Evolutionary conservation across 2,888 invertebrate genomes (phyloP), one percentile per base, ranked within the genome.

Genomic region (Leuctra nigra): DNA sequence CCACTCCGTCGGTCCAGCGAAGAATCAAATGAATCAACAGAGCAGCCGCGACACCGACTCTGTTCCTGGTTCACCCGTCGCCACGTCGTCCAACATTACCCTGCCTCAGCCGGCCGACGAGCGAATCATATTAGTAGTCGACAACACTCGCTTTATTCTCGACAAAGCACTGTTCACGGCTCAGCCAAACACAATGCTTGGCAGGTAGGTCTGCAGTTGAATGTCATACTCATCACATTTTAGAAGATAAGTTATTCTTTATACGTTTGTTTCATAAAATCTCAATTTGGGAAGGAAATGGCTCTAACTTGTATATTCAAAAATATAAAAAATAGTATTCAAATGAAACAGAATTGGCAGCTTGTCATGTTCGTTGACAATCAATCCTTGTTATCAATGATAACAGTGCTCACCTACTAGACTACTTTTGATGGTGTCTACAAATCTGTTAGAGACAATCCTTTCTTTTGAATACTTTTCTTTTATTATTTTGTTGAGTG

Each of bases 181-280:
- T 2, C 92, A 97, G 73, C 96, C 98, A 0, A 96, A 98, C 70
- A 99, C 99, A 0, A 97, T 99, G 97, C 76, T 99, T 29, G 99
- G 98, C n/a, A 73, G 80, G 79, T 78, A 65, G 58, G 66, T 57
- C 11, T 4, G n/a, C n/a, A n/a, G n/a, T n/a, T n/a, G n/a, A n/a
- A n/a, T n/a, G n/a, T n/a, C n/a, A n/a, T n/a, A n/a, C n/a, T n/a
- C n/a, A n/a, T n/a, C n/a, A n/a, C n/a, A n/a, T n/a, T n/a, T n/a
- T n/a, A n/a, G n/a, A n/a, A n/a, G n/a, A 23, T 48, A 18, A 48
- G 46, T 16, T n/a, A 18, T n/a, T 48, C n/a, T 13, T 46, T 11
- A 54, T 13, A 16, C n/a, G 13, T 13, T 24, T 54, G 13, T n/a
- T 55, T 14, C 13, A 22, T 11, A 7, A 20, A 55, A 3, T 56